Conservation (phyloP, 2,113 vertebrate genomes). For the Terrapene triunguis region DNA sequence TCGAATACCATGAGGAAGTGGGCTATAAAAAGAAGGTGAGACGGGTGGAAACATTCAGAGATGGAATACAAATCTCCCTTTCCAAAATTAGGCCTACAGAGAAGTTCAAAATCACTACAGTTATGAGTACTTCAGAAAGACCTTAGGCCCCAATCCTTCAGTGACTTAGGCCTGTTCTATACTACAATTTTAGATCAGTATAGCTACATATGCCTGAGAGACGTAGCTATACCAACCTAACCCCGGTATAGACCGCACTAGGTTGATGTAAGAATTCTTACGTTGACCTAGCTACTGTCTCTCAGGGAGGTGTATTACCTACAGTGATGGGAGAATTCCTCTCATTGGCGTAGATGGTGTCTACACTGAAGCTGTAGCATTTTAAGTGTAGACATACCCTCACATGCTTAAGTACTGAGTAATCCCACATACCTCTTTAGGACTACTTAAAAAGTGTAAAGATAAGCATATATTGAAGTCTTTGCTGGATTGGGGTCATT, state of each 20-base stretch:
- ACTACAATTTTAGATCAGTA: background rate
- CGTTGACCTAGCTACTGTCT: background rate
- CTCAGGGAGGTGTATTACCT: background rate
- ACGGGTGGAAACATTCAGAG: rapidly evolving
- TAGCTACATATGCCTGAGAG: background rate
- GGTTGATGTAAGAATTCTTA: background rate
- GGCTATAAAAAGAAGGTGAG: conserved; percentile 67
- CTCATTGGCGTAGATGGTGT: background rate
- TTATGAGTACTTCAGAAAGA: background rate
- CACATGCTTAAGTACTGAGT: background rate
- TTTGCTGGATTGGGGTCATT: rapidly evolving
- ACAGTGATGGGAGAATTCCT: no score
- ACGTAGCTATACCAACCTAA: background rate
- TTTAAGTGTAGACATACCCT: background rate
- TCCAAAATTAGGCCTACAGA: background rate
- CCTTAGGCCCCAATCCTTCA: background rate
- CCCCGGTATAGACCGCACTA: background rate
- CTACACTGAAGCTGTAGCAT: background rate
- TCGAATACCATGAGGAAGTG: conserved; percentile 86
- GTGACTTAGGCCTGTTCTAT: background rate
- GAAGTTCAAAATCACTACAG: background rate
- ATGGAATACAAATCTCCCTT: background rate
- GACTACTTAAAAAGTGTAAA: background rate
- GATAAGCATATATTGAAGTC: no score
- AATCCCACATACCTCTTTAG: background rate